Evolutionary conservation across 2,797 vertebrate species (phyloP), one percentile per base, ranked within the genome.

Genomic region (Anguilla pacifica): DNA sequence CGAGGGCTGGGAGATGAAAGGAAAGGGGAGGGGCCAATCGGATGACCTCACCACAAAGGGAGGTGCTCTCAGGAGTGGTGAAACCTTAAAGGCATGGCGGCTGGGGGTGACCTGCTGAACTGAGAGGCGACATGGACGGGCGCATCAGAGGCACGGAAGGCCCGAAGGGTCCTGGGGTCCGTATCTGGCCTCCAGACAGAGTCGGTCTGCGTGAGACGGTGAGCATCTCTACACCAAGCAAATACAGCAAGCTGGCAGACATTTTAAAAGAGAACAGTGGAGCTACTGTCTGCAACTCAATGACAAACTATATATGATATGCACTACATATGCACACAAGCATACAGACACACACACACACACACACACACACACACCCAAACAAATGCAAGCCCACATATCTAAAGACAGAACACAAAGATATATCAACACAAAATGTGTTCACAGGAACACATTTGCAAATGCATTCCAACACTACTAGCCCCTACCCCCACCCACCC

Each of bases 291-390:
- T 81, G 77, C 19, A 22, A 22, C 9, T 81, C 77, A 39, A 5
- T 46, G 77, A 19, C 19, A 22, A 6, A 5, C 25, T 6, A 1
- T n/a, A 67, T 11, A 7, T 31, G 6, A 70, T 17, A 28, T 70
- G 7, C n/a, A 31, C n/a, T 13, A 2, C 55, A 13, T 57, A 10
- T 28, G 67, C 31, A 77, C 72, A 35, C 72, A 77, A 39, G n/a
- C 67, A 25, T 13, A n/a, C 25, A 72, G 5, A 72, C 67, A 82
- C 86, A 87, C 85, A 90, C 55, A 85, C 0, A 0, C 88, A 81
- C 49, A 74, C 11, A 74, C 51, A 46, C 84, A 35, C 51, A 22
- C 59, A 61, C 59, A 61, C 59, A 59, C 2, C 6, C n/a, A 55
- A 35, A 67, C 35, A n/a, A 39, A 70, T 39, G 22, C 57, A 57